Evolutionary conservation across 1,140 invertebrate species (phyloP), one percentile per base, ranked within the genome.

Genomic region (Zaprionus ghesquierei): DNA sequence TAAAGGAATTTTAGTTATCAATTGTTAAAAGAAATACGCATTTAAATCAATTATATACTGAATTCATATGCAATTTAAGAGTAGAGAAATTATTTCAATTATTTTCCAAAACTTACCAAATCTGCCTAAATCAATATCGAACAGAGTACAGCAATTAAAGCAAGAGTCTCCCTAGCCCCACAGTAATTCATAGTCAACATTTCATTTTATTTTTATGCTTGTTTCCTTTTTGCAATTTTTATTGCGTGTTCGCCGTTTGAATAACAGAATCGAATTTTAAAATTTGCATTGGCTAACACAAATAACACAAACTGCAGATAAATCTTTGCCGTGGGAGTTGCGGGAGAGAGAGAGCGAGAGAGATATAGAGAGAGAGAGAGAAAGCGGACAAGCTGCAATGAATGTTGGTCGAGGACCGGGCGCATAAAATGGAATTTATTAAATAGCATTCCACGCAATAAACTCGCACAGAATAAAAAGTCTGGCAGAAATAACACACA

Each of bases 371-470:
- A 31, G 23, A 54, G 18, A 29, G 64, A 61, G 29, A 51, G 38
- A n/a, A n/a, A n/a, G n/a, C n/a, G 23, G 51, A 44, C 44, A 46
- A 29, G 25, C 13, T 10, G 31, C 25, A 27, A 50, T 31, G 69
- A 61, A 61, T 31, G 27, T 22, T 15, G 44, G 20, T n/a, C 41
- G 58, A 44, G 12, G 27, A 35, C 29, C 38, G 29, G 33, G 31
- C 49, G 72, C 59, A 56, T 60, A 69, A 89, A 89, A 87, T 87
- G 84, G 84, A 87, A 87, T 87, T 87, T 87, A 89, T 87, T 87
- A 89, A 87, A 87, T 87, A 87, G 76, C 85, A 89, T 87, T 87
- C 84, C 79, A 81, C 84, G 80, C 84, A 89, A 87, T 87, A 87
- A 87, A 87, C 77, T 87, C 69, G 54, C 50, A 54, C 49, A 35